phyloP scores from a whole-genome alignment of 2,797 vertebrate genomes.

The Macropus fuliginosus region DNA sequence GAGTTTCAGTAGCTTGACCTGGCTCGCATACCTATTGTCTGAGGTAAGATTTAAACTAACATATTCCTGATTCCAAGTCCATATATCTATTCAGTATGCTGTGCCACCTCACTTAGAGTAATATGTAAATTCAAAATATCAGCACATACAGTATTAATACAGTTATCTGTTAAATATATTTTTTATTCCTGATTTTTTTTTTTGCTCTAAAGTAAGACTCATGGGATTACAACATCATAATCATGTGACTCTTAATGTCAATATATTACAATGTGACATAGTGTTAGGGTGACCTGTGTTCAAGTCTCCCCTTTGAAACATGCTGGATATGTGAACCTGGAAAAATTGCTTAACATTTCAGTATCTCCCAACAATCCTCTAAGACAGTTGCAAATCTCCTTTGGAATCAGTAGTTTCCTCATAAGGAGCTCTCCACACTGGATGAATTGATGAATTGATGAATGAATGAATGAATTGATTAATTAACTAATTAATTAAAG shows the following conservation, averaged over 20 bases:
- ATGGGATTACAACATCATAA: not conserved
- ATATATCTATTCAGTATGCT: not conserved
- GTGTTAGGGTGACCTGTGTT: not conserved
- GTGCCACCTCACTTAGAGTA: not conserved
- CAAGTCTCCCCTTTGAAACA: not conserved
- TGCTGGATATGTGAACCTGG: not conserved
- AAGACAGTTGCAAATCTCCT: not conserved
- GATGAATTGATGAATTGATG: too few relatives aligned
- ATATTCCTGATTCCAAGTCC: not conserved
- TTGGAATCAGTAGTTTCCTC: not conserved
- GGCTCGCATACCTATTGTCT: not conserved
- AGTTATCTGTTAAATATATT: not conserved
- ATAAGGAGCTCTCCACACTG: not conserved
- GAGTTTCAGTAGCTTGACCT: not conserved
- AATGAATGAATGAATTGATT: not conserved
- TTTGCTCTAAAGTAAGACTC: not conserved
- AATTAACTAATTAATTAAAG: not conserved
- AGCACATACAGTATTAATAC: not conserved
- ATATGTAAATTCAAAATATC: not conserved
- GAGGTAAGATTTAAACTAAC: not conserved
- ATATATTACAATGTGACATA: not conserved
- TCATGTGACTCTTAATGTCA: not conserved
- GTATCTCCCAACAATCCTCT: not conserved
- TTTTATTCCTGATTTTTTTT: not conserved
- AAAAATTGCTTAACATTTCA: not conserved